phyloP scores from a whole-genome alignment of 1,140 invertebrate species.

The Myzus persicae region DNA sequence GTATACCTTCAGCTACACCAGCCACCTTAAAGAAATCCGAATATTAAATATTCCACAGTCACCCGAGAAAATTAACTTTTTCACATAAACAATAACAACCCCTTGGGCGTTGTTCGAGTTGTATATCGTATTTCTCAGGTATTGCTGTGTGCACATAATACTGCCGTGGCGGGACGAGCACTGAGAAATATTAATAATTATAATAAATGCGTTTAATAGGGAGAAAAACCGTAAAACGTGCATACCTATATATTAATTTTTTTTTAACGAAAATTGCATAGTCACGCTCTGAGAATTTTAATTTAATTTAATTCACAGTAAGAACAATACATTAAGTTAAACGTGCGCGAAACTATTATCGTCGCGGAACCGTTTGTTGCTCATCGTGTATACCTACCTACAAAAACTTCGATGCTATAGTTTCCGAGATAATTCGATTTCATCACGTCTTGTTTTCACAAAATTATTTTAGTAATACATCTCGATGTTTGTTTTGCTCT shows the following conservation, averaged over 20 bases:
- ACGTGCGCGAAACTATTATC: not conserved
- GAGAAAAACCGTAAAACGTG: not conserved
- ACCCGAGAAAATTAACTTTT: constrained; percentile 53
- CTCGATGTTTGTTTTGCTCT: not conserved
- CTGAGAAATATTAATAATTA: constrained; percentile 28
- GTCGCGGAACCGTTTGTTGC: not conserved
- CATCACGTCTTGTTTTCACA: not conserved
- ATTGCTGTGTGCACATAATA: not conserved
- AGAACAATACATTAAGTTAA: not conserved
- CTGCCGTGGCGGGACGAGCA: not conserved
- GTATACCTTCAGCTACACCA: not conserved
- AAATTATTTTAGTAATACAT: not conserved
- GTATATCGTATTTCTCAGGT: not conserved
- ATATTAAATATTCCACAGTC: constrained; percentile 46
- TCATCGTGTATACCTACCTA: not conserved
- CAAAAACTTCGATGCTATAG: not conserved
- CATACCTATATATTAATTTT: not conserved
- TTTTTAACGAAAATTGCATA: not conserved
- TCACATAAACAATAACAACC: constrained; percentile 49
- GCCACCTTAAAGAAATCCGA: not conserved
- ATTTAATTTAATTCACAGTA: constrained; percentile 17
- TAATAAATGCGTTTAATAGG: constrained; percentile 11
- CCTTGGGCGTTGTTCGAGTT: constrained; percentile 27
- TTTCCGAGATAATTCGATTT: not conserved
- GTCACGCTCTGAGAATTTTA: constrained; percentile 20